Evolutionary conservation across 2,888 invertebrate genomes (phyloP), one percentile per base, ranked within the genome.

Genomic region (Cosmia pyralina): DNA sequence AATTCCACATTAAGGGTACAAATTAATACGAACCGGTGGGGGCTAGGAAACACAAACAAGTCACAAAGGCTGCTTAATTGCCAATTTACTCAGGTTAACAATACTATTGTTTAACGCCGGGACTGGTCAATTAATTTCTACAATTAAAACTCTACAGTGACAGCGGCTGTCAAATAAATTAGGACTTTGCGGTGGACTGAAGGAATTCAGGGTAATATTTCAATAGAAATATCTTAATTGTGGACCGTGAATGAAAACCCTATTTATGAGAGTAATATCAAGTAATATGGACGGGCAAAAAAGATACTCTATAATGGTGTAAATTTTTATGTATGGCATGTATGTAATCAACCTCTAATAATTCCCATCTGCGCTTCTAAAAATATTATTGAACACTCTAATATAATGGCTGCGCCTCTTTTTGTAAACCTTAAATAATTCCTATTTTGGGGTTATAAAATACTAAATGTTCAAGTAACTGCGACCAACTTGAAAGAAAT

Each of bases 71-170:
- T 73, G 71, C 82, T 84, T 90, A 90, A 90, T 90, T 90, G 89
- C 72, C 90, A 90, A 90, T 90, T 90, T 88, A 87, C 86, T 88
- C 82, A 86, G 90, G 88, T 90, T 88, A 84, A 88, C 89, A 87
- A 85, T 85, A 86, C 80, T 85, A 87, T 88, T 90, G 87, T 89
- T 84, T 75, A 77, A 86, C 71, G 72, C 65, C 53, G 52, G 59
- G 82, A 72, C 78, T 64, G 86, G 84, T 88, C 88, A 88, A 90
- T 89, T 90, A 87, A 88, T 86, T 88, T 84, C 85, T 83, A 81
- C 82, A 84, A 87, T 88, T 87, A 85, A 87, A 77, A 81, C 58
- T 72, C 64, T 58, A 55, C 69, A 60, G 66, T 65, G 75, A 75
- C 80, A 69, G 65, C 50, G 38, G 59, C 69, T 74, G 75, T 81